A percentile compares a stretch with the other conserved stretches of the same genome.
Conservation (phyloP, 2,797 vertebrate species). For the Spinus pinus region DNA sequence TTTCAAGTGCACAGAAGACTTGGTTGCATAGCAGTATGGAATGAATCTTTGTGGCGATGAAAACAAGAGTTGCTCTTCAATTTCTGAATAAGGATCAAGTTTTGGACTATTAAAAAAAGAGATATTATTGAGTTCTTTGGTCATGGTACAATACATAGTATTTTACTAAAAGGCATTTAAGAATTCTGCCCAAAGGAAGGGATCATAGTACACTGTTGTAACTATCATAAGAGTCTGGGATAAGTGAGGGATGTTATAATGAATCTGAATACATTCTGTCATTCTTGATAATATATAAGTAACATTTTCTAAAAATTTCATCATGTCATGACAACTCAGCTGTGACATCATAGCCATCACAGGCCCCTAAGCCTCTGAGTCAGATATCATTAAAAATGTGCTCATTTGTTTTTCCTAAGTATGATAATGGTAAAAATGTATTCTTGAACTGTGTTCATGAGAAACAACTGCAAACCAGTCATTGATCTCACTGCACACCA, state of each 20-base stretch:
- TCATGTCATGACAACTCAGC: neutral
- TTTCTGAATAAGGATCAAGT: neutral
- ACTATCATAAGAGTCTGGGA: neutral
- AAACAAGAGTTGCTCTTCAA: neutral
- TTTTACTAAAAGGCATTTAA: neutral
- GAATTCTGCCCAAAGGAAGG: neutral
- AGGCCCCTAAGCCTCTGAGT: neutral
- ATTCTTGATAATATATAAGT: neutral
- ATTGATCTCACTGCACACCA: neutral
- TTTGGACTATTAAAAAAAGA: neutral
- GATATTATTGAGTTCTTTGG: neutral
- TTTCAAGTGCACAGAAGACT: neutral
- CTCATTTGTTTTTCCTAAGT: neutral
- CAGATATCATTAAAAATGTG: neutral
- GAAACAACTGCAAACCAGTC: neutral
- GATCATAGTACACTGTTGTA: neutral
- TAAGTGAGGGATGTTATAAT: neutral
- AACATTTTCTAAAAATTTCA: neutral
- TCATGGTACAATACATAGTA: neutral
- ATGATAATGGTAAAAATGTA: neutral
- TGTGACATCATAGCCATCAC: neutral
- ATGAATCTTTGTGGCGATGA: neutral
- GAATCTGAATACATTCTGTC: neutral
- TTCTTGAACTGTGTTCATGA: neutral
- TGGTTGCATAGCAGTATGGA: neutral